Base-by-base conservation (phyloP, 2,888 invertebrate species). In the Exocentrus adspersus region DNA sequence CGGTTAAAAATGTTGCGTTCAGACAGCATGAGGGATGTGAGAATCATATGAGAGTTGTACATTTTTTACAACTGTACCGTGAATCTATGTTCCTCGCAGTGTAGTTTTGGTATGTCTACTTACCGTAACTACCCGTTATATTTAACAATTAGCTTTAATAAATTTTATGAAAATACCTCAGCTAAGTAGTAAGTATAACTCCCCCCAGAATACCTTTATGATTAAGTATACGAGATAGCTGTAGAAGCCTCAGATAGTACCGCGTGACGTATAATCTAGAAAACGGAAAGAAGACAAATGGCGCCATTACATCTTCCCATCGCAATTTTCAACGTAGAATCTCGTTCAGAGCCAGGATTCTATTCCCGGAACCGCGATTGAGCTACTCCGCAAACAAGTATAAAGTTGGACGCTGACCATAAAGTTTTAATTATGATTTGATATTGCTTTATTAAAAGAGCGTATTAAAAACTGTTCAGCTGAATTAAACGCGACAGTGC, bases 221-320 rank as follows among this genome's bases (percentile, higher is more conserved):
- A 64, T 67, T 59, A 59, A 67, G 67, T 64, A n/a, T n/a, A 58
- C 54, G 28, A 58, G 50, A 45, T 28, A 32, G 53, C 54, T 61
- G 60, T 58, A 46, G 60, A 64, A 67, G 58, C 62, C 65, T 65
- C 45, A 54, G 64, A 63, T 58, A 60, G 63, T 50, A 48, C 61
- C 62, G 67, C 68, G 67, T 70, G 67, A 68, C 57, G 64, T 60
- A 68, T 60, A 68, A 62, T 60, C 57, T 59, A 58, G 62, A 60
- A 62, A 56, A 57, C 57, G 60, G 60, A 60, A 62, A 50, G 30
- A 63, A 64, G 64, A 60, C 64, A 60, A 64, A 64, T 54, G 54
- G 59, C 60, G 59, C 45, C 57, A 59, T 68, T 65, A 65, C 62
- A 64, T 46, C 56, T 43, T 17, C 14, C 56, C 60, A 63, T 46